Conservation (phyloP, 2,888 invertebrate genomes). For the Oscheius sp. region DNA sequence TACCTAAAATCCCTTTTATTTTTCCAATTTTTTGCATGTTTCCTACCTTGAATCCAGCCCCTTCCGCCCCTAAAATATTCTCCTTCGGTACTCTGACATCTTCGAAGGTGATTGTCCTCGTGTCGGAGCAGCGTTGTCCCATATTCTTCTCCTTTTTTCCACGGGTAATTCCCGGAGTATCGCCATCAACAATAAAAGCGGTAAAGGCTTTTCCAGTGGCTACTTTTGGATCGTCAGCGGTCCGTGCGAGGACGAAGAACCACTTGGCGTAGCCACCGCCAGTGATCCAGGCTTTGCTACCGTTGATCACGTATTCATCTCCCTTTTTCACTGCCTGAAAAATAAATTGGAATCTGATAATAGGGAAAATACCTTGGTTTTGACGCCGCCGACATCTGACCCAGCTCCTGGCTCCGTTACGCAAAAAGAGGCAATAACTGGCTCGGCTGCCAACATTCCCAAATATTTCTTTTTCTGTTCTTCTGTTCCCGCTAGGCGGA, state of each 20-base stretch:
- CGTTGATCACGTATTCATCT: slow-evolving; percentile 67
- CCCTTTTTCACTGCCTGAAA: slow-evolving; percentile 55
- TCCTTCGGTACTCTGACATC: slow-evolving; percentile 91
- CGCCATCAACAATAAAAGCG: slow-evolving; percentile 92
- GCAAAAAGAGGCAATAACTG: slow-evolving; percentile 89
- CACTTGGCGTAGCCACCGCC: slow-evolving; percentile 95
- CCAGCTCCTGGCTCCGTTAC: slow-evolving; percentile 96
- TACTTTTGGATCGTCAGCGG: slow-evolving; percentile 89
- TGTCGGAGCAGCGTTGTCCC: slow-evolving; percentile 96
- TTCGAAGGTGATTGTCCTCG: slow-evolving; percentile 89
- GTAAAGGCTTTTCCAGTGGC: slow-evolving; percentile 93
- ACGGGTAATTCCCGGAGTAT: slow-evolving; percentile 85
- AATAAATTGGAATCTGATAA: too few species aligned
- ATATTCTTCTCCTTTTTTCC: slow-evolving; percentile 95
- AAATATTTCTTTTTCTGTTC: slow-evolving; percentile 94
- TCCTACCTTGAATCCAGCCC: slow-evolving; percentile 74
- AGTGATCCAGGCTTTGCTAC: slow-evolving; percentile 80
- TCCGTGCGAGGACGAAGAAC: slow-evolving; percentile 78
- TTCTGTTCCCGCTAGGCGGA: slow-evolving; percentile 84
- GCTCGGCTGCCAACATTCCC: slow-evolving; percentile 85
- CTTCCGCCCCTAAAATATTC: slow-evolving; percentile 57
- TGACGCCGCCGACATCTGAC: slow-evolving; percentile 91
- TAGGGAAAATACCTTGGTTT: slow-evolving; percentile 80
- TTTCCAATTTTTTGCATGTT: too few species aligned
- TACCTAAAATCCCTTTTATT: slow-evolving; percentile 74